Base-by-base conservation (phyloP, 2,797 vertebrate genomes). In the Sebastes glaucus region DNA sequence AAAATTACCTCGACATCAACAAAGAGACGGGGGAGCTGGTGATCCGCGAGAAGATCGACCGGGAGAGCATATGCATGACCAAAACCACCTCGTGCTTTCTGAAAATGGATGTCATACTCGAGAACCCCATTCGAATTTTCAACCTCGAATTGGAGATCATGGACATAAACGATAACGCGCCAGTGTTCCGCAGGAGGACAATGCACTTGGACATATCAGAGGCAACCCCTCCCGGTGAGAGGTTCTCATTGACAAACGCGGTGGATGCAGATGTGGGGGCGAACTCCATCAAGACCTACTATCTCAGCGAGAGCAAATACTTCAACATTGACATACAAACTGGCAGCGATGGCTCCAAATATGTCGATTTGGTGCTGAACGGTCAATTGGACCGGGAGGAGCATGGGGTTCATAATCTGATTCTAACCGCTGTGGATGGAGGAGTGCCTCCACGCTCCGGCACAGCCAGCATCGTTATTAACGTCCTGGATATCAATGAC, bases 401-500 rank as follows among this genome's bases (percentile, higher is more conserved):
- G 76, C 85, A 93, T 4, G 55, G 92, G 1, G 80, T 93, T 30
- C 93, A 97, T 70, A 92, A 88, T 74, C 88, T 97, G 74, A 96
- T 95, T 73, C 88, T 96, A 57, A 96, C 96, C 3, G 95, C 96
- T 35, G 94, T 95, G 87, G 96, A 96, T 78, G 95, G 95, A 22
- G 96, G 96, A 62, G 91, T 94, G 18, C 95, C 96, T 69, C 90
- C 92, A 20, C 95, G 96, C 59, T 96, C 96, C 9, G 95, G 95
- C 71, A 96, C 95, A 1, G 95, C 95, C 81, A 96, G 91, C 71
- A 94, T 96, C 77, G 71, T 96, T 7, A 93, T 96, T 30, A 94
- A 94, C 11, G 94, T 98, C n/a, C 88, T 95, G 82, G 97, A 98
- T 46, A 95, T 96, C 83, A 97, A 97, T 8, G 96, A 97, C 89